Conservation (phyloP, 1,140 invertebrate species). For the Triops longicaudatus region DNA sequence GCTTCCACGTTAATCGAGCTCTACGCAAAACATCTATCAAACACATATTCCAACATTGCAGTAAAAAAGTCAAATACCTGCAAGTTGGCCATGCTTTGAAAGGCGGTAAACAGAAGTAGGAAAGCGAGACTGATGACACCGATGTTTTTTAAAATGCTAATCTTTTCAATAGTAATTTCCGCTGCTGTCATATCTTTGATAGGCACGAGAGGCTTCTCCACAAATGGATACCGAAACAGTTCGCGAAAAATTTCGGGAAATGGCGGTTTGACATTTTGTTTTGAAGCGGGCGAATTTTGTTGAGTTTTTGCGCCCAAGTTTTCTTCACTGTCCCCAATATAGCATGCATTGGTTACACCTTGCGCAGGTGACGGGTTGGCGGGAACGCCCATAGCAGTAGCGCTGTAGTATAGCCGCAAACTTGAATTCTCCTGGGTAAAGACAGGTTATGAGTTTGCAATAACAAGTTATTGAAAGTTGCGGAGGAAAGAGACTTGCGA, state of each 20-base stretch:
- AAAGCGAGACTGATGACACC: constrained; percentile 75
- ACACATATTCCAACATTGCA: not conserved
- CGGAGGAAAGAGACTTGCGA: too few species aligned
- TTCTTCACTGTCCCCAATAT: too few species aligned
- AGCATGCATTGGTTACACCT: too few species aligned
- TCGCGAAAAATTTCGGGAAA: not conserved
- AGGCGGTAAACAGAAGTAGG: constrained; percentile 88
- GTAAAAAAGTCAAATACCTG: constrained; percentile 37
- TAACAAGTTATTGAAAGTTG: too few species aligned
- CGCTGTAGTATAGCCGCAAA: too few species aligned
- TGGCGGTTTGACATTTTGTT: not conserved
- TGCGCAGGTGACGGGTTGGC: too few species aligned
- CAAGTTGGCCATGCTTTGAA: constrained; percentile 79
- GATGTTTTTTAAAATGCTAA: constrained; percentile 80
- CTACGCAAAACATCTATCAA: constrained; percentile 36
- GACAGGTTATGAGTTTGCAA: too few species aligned
- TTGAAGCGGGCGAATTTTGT: not conserved
- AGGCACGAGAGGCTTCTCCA: not conserved
- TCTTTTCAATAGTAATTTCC: constrained; percentile 52
- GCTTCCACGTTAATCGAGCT: constrained; percentile 75
- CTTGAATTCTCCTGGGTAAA: too few species aligned
- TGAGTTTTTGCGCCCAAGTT: too few species aligned
- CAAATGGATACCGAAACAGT: not conserved
- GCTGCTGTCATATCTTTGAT: not conserved
- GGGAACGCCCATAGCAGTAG: too few species aligned